Conservation (phyloP, 1,140 invertebrate species). For the Reticulitermes speratus region DNA sequence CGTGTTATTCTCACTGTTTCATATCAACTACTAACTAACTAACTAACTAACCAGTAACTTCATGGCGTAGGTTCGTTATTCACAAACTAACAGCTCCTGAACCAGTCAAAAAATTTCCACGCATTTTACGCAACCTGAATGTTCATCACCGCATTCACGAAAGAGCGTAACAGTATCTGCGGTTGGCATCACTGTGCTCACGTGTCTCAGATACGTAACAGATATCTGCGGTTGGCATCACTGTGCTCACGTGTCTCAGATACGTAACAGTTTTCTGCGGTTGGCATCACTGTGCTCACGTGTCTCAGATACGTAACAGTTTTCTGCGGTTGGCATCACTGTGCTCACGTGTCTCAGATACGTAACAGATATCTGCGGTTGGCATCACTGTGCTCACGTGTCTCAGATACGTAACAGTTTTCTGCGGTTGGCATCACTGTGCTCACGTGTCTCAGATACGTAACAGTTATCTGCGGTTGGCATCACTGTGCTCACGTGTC, state of each 20-base stretch:
- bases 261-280: background rate
- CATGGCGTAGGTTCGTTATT: no score
- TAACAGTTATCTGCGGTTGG: background rate
- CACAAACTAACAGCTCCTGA: no score
- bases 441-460: background rate
- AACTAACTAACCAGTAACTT: no score
- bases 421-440: background rate
- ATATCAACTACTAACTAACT: no score
- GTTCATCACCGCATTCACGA: no score
- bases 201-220: background rate
- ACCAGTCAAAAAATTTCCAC: no score
- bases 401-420: background rate
- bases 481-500: background rate
- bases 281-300: background rate
- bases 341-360: background rate
- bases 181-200: background rate
- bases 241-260: background rate
- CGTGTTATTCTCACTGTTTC: no score
- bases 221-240: background rate
- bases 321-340: background rate
- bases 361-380: background rate
- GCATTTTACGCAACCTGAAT: no score
- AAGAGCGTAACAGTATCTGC: background rate
- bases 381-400: background rate
- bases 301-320: background rate